Percentiles rank a stretch among this genome's conserved stretches.
Evolutionary conservation across 2,797 vertebrate species (phyloP).

Genomic region (Gymnothorax reevesii): DNA sequence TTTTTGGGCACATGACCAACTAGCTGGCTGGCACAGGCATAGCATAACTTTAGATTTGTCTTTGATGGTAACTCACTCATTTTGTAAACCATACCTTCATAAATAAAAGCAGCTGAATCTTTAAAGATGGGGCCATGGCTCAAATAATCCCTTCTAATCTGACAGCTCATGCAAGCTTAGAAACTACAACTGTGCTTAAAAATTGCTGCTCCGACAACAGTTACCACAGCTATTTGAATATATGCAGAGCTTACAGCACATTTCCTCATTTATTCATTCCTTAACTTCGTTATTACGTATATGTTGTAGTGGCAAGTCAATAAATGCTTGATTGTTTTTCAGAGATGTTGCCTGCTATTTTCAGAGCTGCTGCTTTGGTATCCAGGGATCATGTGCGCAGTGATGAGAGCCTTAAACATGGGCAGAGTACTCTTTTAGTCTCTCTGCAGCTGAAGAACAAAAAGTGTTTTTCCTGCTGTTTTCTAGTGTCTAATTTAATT

Average conservation of each 20-base stretch:
- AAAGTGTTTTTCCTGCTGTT: background rate
- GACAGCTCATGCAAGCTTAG: constrained; percentile 68
- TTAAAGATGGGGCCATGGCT: constrained; percentile 55
- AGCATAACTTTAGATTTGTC: background rate
- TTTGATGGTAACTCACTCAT: constrained; percentile 17
- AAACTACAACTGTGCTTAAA: constrained; percentile 70
- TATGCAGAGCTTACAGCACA: background rate
- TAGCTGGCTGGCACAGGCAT: background rate
- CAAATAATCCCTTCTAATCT: constrained; percentile 75
- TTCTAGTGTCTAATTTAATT: too few species aligned
- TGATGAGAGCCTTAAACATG: constrained; percentile 54
- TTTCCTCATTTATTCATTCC: background rate
- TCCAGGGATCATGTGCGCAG: constrained; percentile 70
- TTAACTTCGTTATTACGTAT: too few species aligned
- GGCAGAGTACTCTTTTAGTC: constrained; percentile 12
- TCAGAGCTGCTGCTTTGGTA: constrained; percentile 65
- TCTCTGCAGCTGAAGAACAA: background rate
- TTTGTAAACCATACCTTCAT: constrained; percentile 51
- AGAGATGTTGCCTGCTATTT: constrained; percentile 46
- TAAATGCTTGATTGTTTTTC: background rate
- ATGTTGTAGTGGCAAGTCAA: background rate
- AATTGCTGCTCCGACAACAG: constrained; percentile 67
- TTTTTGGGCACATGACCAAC: background rate
- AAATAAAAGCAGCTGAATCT: constrained; percentile 51
- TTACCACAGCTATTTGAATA: constrained; percentile 46